Evolutionary conservation across 1,140 invertebrate genomes (phyloP).

Genomic region (Arion vulgaris): DNA sequence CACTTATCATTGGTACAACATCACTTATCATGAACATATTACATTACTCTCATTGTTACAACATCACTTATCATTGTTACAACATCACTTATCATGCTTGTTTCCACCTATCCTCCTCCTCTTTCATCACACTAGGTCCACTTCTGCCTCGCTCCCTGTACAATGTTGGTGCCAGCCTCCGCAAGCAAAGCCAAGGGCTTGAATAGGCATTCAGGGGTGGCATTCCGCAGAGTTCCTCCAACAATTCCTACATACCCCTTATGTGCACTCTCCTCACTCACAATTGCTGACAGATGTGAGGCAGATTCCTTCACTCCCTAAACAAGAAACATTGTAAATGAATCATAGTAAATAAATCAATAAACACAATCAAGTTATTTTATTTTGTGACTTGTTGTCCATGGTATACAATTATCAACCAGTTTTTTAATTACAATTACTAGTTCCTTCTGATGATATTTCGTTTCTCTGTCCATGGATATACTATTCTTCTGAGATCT

Average conservation of each 20-base stretch:
- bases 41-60: too few relatives aligned
- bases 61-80: too few relatives aligned
- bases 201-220: slow-evolving; percentile 33
- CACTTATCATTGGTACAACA: too few relatives aligned
- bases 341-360: too few relatives aligned
- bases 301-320: slow-evolving; percentile 32
- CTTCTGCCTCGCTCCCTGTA: slow-evolving; percentile 25
- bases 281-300: slow-evolving; percentile 28
- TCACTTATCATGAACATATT: too few relatives aligned
- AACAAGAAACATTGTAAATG: background rate
- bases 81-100: background rate
- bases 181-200: slow-evolving; percentile 31
- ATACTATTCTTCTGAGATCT: too few relatives aligned
- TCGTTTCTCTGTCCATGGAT: too few relatives aligned
- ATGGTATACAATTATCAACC: too few relatives aligned
- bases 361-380: too few relatives aligned
- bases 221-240: slow-evolving; percentile 29
- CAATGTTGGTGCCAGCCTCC: slow-evolving; percentile 34
- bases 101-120: slow-evolving; percentile 35
- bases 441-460: too few relatives aligned
- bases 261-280: slow-evolving; percentile 37
- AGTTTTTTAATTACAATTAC: too few relatives aligned
- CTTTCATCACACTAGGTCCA: slow-evolving; percentile 33
- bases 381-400: too few relatives aligned
- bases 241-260: slow-evolving; percentile 35